Percentiles rank a stretch among this genome's conserved stretches.
Conservation (phyloP, 2,888 invertebrate genomes). For the Osmoderma eremita region DNA sequence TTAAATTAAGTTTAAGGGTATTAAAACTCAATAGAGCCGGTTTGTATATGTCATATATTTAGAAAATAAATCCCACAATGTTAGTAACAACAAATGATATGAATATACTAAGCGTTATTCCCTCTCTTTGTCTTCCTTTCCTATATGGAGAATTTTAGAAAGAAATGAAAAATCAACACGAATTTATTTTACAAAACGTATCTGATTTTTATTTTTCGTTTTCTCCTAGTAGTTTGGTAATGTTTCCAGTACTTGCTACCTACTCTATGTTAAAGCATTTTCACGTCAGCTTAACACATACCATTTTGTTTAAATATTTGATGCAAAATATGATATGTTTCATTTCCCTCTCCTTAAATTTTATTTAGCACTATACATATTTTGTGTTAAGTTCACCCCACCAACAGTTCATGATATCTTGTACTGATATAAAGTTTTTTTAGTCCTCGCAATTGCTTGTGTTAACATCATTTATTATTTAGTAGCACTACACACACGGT, state of each 20-base stretch:
- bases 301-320: constrained; percentile 51
- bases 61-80: constrained; percentile 36
- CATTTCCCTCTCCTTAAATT: constrained; percentile 52
- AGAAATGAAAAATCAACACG: constrained; percentile 10
- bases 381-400: constrained; percentile 47
- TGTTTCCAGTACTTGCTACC: constrained; percentile 37
- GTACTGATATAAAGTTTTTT: constrained; percentile 38
- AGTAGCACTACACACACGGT: constrained; percentile 16
- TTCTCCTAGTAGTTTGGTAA: constrained; percentile 14
- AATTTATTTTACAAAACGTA: constrained; percentile 27
- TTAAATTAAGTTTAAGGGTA: background rate
- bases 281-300: constrained; percentile 54
- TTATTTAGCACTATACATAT: constrained; percentile 50
- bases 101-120: constrained; percentile 39
- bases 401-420: constrained; percentile 43
- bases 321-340: constrained; percentile 61
- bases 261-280: constrained; percentile 55
- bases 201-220: constrained; percentile 3
- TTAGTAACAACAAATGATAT: constrained; percentile 39
- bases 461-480: constrained; percentile 11
- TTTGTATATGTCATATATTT: constrained; percentile 35
- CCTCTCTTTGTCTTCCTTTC: constrained; percentile 13
- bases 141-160: constrained; percentile 8
- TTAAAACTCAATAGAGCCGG: constrained; percentile 9
- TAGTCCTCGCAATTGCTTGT: constrained; percentile 21